Conservation (phyloP, 2,113 vertebrate genomes). For the Rhadina sibilatrix region DNA sequence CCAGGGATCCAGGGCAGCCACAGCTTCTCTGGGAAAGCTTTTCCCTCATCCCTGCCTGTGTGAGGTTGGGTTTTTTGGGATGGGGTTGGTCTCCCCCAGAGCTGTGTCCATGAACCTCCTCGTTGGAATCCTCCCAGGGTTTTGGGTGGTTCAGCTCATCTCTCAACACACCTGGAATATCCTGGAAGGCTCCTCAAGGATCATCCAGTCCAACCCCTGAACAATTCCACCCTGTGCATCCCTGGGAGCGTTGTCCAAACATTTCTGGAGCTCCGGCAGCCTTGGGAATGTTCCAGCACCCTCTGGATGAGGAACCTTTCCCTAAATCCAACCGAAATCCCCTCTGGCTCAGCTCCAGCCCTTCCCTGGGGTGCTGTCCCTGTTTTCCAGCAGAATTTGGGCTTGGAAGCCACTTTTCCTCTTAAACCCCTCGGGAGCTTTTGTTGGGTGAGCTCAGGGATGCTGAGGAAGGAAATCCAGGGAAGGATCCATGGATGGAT, state of each 20-base stretch:
- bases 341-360: neutral
- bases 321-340: neutral
- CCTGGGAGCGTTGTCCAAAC: neutral
- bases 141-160: neutral
- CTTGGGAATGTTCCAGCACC: neutral
- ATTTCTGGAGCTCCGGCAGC: neutral
- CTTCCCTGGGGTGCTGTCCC: neutral
- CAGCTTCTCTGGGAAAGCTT: neutral
- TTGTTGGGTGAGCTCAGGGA: fast-evolving
- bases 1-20: neutral
- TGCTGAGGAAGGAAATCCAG: neutral
- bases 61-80: neutral
- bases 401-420: neutral
- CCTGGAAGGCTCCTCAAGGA: neutral
- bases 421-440: neutral
- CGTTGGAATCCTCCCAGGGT: fast-evolving
- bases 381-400: neutral
- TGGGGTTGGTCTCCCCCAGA: fast-evolving
- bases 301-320: neutral
- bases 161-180: neutral
- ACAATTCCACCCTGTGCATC: neutral
- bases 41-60: neutral
- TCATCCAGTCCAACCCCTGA: neutral
- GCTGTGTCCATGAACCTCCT: fast-evolving
- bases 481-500: too few relatives aligned